Conservation (phyloP, 1,140 invertebrate genomes). For the Drosophila oshimai region DNA sequence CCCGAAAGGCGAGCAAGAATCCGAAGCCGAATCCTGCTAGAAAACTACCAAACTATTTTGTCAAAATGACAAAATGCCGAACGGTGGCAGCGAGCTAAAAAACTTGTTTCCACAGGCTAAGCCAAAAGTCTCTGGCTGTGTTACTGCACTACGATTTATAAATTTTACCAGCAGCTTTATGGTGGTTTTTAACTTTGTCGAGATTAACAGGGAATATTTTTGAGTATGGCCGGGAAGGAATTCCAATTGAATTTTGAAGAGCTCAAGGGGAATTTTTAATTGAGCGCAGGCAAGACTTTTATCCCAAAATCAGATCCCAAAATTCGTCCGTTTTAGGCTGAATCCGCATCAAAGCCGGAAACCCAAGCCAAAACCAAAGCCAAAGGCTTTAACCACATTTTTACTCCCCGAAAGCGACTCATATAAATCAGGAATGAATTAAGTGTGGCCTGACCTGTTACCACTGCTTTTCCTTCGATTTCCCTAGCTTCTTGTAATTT, state of each 20-base stretch:
- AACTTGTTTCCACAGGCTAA: conserved; percentile 24
- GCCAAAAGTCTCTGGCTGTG: conserved; percentile 43
- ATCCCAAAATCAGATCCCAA: conserved; percentile 51
- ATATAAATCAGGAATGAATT: conserved; percentile 81
- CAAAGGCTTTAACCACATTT: conserved; percentile 66
- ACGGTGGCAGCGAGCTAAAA: too few species aligned
- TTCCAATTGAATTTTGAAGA: conserved; percentile 77
- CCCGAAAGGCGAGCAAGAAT: conserved; percentile 27
- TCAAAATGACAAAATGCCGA: conserved; percentile 76
- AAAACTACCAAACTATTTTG: conserved; percentile 76
- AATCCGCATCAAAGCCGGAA: conserved; percentile 1
- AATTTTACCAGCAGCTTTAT: conserved; percentile 67
- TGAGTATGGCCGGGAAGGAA: conserved; percentile 33
- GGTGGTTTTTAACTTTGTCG: conserved; percentile 52
- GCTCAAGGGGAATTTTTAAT: conserved; percentile 76
- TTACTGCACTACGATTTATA: too few species aligned
- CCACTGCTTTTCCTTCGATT: conserved; percentile 25
- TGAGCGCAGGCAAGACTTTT: conserved; percentile 67
- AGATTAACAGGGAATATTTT: too few species aligned
- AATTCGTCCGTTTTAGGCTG: conserved; percentile 51
- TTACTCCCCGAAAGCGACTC: conserved; percentile 70
- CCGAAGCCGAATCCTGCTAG: conserved; percentile 5
- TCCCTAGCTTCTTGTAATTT: too few species aligned
- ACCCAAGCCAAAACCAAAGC: conserved; percentile 18
- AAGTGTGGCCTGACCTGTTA: conserved; percentile 65